A percentile compares a stretch with the other conserved stretches of the same genome.
Conservation (phyloP, 2,113 vertebrate genomes). For the Echinops telfairi region DNA sequence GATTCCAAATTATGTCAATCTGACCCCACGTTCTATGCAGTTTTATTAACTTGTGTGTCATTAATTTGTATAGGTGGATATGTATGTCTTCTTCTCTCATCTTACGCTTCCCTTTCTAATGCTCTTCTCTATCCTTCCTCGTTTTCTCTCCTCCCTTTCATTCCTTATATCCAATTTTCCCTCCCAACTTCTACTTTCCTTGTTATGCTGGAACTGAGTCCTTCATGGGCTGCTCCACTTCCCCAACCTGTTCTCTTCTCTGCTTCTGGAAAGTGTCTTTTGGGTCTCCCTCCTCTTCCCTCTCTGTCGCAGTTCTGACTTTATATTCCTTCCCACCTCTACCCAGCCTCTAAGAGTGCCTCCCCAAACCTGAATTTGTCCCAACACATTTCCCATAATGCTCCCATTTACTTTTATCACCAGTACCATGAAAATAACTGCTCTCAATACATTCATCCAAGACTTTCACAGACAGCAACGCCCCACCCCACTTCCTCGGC, state of each 20-base stretch:
- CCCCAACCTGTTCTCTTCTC: not conserved
- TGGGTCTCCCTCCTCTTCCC: not conserved
- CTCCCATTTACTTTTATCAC: slow-evolving; percentile 77
- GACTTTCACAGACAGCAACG: slow-evolving; percentile 62
- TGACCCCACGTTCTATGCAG: not conserved
- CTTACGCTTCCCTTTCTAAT: not conserved
- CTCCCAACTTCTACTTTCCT: not conserved
- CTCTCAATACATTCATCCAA: slow-evolving; percentile 68
- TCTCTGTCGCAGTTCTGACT: not conserved
- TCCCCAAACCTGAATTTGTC: slow-evolving; percentile 58
- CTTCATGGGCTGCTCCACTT: not conserved
- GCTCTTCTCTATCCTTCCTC: not conserved
- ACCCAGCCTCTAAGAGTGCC: not conserved
- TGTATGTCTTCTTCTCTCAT: not conserved
- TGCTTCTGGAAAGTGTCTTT: slow-evolving; percentile 14
- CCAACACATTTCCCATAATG: slow-evolving; percentile 60
- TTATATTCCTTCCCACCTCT: slow-evolving; percentile 14
- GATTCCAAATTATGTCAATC: not conserved
- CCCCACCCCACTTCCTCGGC: slow-evolving; percentile 39
- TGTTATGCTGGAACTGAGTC: not conserved
- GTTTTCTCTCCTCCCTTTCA: not conserved
- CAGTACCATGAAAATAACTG: slow-evolving; percentile 74
- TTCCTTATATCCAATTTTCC: not conserved
- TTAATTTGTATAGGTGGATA: not conserved
- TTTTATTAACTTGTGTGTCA: not conserved